Evolutionary conservation across 1,140 invertebrate species (phyloP).

Genomic region (Pectinophora gossypiella): DNA sequence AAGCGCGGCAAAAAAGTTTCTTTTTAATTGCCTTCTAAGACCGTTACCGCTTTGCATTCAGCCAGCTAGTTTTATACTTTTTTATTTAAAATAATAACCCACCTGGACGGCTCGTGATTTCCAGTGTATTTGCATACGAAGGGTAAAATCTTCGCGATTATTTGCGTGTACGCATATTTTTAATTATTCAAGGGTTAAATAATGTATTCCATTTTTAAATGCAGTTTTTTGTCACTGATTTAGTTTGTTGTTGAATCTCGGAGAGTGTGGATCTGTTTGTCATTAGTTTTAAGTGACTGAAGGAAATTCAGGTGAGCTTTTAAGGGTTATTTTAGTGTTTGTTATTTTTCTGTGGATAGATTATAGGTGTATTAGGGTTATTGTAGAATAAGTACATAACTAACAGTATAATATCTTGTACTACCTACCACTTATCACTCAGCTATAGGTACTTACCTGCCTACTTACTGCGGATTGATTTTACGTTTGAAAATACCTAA

Average conservation of each 20-base stretch:
- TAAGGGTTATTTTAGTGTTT: background rate
- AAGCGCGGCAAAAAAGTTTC: background rate
- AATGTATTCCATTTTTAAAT: slow-evolving; percentile 62
- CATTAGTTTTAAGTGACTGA: background rate
- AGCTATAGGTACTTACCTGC: too few relatives aligned
- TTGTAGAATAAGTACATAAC: too few relatives aligned
- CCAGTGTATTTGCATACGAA: slow-evolving; percentile 62
- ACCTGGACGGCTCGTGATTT: slow-evolving; percentile 62
- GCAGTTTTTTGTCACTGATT: slow-evolving; percentile 45
- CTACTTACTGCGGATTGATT: too few relatives aligned
- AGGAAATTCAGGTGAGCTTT: background rate
- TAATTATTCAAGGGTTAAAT: slow-evolving; percentile 70
- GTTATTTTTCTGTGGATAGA: too few relatives aligned
- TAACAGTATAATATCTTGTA: too few relatives aligned
- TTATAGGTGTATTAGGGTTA: too few relatives aligned
- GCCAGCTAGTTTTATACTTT: slow-evolving; percentile 7
- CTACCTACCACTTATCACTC: too few relatives aligned
- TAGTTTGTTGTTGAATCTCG: slow-evolving; percentile 43
- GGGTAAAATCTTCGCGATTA: slow-evolving; percentile 69
- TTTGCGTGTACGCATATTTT: slow-evolving; percentile 70
- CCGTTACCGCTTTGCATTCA: background rate
- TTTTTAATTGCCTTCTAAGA: background rate
- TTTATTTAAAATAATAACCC: slow-evolving; percentile 49
- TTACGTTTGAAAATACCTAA: too few relatives aligned
- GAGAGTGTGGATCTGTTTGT: slow-evolving; percentile 29